Percentiles rank a stretch among this genome's conserved stretches.
Evolutionary conservation across 2,888 invertebrate genomes (phyloP).

Genomic region (Automeris io): DNA sequence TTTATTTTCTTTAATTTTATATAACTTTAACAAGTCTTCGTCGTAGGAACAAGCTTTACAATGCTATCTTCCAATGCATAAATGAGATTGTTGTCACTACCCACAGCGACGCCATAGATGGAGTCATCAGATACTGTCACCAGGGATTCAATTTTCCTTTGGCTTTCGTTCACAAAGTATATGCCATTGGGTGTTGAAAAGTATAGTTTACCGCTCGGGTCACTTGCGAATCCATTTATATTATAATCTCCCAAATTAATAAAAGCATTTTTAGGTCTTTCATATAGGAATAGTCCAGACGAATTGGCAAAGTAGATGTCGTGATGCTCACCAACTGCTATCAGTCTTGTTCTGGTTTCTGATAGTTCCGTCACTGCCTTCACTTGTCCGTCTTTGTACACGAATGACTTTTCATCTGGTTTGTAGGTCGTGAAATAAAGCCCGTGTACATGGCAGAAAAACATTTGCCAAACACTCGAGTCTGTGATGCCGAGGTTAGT

Average conservation of each 20-base stretch:
- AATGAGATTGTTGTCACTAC: slow-evolving; percentile 27
- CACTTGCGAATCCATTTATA: slow-evolving; percentile 27
- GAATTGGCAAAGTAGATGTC: slow-evolving; percentile 32
- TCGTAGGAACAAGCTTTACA: slow-evolving; percentile 24
- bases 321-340: slow-evolving; percentile 27
- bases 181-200: slow-evolving; percentile 27
- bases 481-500: slow-evolving; percentile 24
- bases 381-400: slow-evolving; percentile 21
- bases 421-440: slow-evolving; percentile 45
- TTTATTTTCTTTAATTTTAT: not conserved
- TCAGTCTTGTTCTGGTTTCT: slow-evolving; percentile 21
- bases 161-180: slow-evolving; percentile 18
- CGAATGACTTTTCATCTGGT: slow-evolving; percentile 28
- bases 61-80: slow-evolving; percentile 27
- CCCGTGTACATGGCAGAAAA: slow-evolving; percentile 35
- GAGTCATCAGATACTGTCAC: slow-evolving; percentile 14
- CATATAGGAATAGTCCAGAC: slow-evolving; percentile 29
- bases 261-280: slow-evolving; percentile 11
- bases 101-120: slow-evolving; percentile 26
- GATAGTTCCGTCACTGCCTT: slow-evolving; percentile 22
- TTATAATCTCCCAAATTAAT: slow-evolving; percentile 15
- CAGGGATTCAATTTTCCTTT: slow-evolving; percentile 14
- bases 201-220: slow-evolving; percentile 28
- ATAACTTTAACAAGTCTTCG: slow-evolving; percentile 12
- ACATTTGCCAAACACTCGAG: slow-evolving; percentile 55